These are phyloP conservation scores for Columba janthina DNA, from an alignment of 2,113 vertebrate genomes.

Conservation along the genomic window DNA sequence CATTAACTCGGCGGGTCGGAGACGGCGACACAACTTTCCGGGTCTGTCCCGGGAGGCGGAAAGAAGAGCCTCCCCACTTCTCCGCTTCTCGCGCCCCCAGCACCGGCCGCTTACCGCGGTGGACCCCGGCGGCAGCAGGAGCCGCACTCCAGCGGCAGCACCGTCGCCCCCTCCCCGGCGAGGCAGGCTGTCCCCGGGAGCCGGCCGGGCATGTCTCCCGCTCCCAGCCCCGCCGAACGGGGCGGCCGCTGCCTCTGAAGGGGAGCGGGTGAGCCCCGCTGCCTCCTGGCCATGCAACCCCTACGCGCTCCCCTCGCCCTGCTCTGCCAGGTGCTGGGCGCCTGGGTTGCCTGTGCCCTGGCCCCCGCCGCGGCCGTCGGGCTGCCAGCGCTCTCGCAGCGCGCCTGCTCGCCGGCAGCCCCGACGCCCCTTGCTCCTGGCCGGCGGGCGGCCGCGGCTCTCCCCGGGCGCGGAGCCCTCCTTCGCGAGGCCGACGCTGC, in stretches of 20 bases:
- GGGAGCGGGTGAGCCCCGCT: background rate
- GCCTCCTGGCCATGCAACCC: slow-evolving; percentile 52
- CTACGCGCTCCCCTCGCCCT: background rate
- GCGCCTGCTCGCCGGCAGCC: background rate
- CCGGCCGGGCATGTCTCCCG: slow-evolving; percentile 37
- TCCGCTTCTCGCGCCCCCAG: background rate
- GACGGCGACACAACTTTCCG: slow-evolving; percentile 67
- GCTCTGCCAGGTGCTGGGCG: slow-evolving; percentile 44
- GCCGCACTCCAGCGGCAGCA: background rate
- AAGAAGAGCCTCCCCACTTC: background rate
- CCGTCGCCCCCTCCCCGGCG: background rate
- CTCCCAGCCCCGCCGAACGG: background rate
- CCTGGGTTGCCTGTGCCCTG: slow-evolving; percentile 24
- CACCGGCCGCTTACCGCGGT: background rate
- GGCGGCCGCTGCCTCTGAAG: slow-evolving; percentile 44
- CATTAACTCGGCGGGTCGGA: slow-evolving; percentile 28
- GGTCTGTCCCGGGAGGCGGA: background rate
- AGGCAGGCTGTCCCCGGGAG: background rate
- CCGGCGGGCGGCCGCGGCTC: background rate
- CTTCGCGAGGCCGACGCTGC: too few relatives aligned
- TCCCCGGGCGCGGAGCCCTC: background rate
- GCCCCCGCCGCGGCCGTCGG: background rate
- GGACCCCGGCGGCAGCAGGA: background rate
- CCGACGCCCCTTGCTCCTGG: background rate
- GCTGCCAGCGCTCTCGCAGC: background rate